Percentiles rank a stretch among this genome's conserved stretches.
phyloP scores from a whole-genome alignment of 1,140 invertebrate genomes.

The Acromyrmex heyeri region DNA sequence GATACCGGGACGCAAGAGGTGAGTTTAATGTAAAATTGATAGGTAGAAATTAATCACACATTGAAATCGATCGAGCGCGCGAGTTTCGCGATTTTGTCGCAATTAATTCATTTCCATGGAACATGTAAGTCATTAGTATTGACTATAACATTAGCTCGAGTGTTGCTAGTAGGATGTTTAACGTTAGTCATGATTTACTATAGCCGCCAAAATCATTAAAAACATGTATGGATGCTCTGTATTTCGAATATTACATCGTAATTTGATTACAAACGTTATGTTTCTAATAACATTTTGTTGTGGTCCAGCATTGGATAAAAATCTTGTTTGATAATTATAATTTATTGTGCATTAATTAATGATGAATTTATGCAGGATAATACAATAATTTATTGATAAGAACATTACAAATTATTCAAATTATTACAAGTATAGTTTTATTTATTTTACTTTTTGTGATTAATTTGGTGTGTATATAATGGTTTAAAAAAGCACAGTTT shows the following conservation, averaged over 20 bases:
- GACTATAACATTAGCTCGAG: neutral
- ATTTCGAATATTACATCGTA: neutral
- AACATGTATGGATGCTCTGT: neutral
- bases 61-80: neutral
- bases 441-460: neutral
- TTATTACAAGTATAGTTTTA: neutral
- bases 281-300: neutral
- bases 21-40: constrained; percentile 61
- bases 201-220: too few species aligned
- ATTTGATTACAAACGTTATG: neutral
- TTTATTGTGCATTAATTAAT: constrained; percentile 2
- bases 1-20: constrained; percentile 82
- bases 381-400: neutral
- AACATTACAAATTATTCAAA: neutral
- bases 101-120: neutral
- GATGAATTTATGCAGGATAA: neutral
- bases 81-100: neutral
- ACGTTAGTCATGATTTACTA: constrained; percentile 7
- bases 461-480: neutral
- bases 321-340: constrained; percentile 13
- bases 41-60: neutral
- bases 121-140: neutral
- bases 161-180: neutral
- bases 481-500: neutral
- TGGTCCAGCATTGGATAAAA: neutral